phyloP scores from a whole-genome alignment of 2,113 vertebrate species.

The Rhabdomys dilectus region DNA sequence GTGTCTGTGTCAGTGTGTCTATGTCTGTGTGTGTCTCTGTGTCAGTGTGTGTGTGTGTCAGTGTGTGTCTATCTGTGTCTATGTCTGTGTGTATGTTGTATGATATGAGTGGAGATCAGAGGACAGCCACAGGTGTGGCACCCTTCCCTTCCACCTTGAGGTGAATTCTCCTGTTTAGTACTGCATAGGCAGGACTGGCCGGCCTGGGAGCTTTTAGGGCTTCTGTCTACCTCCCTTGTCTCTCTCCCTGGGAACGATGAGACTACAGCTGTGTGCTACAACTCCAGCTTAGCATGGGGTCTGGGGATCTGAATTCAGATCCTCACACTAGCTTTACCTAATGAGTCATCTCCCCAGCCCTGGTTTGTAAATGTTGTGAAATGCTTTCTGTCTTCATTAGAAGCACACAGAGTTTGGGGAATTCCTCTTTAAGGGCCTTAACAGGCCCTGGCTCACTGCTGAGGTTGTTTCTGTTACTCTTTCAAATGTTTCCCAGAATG shows the following conservation, averaged over 20 bases:
- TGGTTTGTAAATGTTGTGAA: neutral
- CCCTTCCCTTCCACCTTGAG: neutral
- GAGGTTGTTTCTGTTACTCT: neutral
- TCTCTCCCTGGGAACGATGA: neutral
- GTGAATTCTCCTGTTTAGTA: neutral
- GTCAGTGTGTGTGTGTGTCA: neutral
- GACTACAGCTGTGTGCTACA: neutral
- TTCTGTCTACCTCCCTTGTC: neutral
- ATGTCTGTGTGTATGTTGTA: neutral
- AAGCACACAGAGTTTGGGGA: neutral
- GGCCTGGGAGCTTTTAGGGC: neutral
- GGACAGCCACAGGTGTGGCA: too few species aligned
- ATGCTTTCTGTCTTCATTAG: neutral
- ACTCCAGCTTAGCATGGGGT: neutral
- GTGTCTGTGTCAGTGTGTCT: neutral
- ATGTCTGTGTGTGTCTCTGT: neutral
- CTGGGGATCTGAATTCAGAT: neutral
- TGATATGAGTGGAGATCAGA: neutral
- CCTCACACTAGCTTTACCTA: neutral
- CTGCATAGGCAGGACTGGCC: neutral
- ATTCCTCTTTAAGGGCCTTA: accelerated
- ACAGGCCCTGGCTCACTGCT: neutral
- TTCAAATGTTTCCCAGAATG: neutral
- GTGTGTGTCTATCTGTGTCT: neutral
- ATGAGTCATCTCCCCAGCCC: neutral